phyloP scores from a whole-genome alignment of 1,140 invertebrate genomes.

The Drosophila subpulchrella region DNA sequence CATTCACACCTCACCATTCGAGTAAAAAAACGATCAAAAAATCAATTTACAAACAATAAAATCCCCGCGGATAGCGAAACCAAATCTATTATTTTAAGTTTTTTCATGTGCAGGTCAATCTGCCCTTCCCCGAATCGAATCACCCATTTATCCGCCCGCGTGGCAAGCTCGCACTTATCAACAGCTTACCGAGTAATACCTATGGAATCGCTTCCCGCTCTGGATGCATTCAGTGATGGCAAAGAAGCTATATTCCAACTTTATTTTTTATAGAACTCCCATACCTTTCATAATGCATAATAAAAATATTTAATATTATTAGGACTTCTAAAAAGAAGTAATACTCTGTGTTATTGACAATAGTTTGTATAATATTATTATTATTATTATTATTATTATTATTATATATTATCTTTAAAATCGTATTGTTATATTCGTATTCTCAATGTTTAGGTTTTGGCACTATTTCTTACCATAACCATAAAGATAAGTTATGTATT shows the following conservation, averaged over 20 bases:
- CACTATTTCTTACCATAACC: too few relatives aligned
- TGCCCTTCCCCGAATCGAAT: background rate
- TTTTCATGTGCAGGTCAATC: background rate
- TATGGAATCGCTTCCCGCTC: conserved; percentile 12
- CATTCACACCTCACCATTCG: background rate
- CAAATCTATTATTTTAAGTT: conserved; percentile 45
- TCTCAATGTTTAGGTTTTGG: too few relatives aligned
- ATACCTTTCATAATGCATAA: too few relatives aligned
- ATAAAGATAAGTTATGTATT: background rate
- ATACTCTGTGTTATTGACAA: too few relatives aligned
- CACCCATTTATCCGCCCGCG: conserved; percentile 9
- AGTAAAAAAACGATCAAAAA: conserved; percentile 4
- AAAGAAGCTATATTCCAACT: background rate
- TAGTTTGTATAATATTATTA: too few relatives aligned
- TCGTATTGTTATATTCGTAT: too few relatives aligned
- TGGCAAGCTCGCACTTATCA: conserved; percentile 15
- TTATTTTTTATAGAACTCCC: background rate
- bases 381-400: too few relatives aligned
- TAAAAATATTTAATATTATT: too few relatives aligned
- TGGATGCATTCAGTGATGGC: conserved; percentile 2
- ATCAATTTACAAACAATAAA: conserved; percentile 8
- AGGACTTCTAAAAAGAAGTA: too few relatives aligned
- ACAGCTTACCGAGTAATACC: conserved; percentile 33
- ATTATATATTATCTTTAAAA: background rate
- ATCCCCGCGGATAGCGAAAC: conserved; percentile 24